Evolutionary conservation across 2,113 vertebrate species (phyloP).

Genomic region (Cebidichthys violaceus): DNA sequence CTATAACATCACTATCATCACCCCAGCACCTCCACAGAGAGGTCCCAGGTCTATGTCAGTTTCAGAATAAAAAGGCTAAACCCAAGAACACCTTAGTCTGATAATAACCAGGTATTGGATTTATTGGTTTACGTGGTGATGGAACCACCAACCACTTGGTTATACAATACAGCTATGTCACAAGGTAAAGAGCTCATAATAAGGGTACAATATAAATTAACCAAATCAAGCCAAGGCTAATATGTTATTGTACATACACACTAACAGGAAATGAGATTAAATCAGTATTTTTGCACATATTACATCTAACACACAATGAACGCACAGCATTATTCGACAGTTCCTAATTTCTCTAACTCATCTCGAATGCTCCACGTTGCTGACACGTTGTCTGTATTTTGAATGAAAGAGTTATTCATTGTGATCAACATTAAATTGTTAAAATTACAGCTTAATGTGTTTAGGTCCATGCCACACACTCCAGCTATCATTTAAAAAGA

Average conservation of each 20-base stretch:
- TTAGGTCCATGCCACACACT: constrained; percentile 62
- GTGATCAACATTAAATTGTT: constrained; percentile 63
- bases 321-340: constrained; percentile 19
- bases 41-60: not conserved
- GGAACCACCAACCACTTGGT: not conserved
- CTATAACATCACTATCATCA: not conserved
- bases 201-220: not conserved
- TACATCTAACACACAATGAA: constrained; percentile 2
- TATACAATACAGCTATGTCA: not conserved
- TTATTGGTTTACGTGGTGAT: not conserved
- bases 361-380: constrained; percentile 41
- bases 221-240: constrained; percentile 3
- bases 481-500: constrained; percentile 73
- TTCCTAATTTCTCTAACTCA: constrained; percentile 33
- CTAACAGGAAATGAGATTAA: constrained; percentile 1
- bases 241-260: not conserved
- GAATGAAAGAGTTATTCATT: constrained; percentile 54
- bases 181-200: not conserved
- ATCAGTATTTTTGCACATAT: constrained; percentile 17
- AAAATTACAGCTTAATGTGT: constrained; percentile 67
- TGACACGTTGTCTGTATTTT: constrained; percentile 41
- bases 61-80: not conserved
- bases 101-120: not conserved
- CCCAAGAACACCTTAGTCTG: not conserved
- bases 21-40: not conserved